Percentiles rank a stretch among this genome's conserved stretches.
Evolutionary conservation across 30 jellyfish, hydroid and myxozoan genomes (phyloP).

Genomic region (Kudoa iwatai): DNA sequence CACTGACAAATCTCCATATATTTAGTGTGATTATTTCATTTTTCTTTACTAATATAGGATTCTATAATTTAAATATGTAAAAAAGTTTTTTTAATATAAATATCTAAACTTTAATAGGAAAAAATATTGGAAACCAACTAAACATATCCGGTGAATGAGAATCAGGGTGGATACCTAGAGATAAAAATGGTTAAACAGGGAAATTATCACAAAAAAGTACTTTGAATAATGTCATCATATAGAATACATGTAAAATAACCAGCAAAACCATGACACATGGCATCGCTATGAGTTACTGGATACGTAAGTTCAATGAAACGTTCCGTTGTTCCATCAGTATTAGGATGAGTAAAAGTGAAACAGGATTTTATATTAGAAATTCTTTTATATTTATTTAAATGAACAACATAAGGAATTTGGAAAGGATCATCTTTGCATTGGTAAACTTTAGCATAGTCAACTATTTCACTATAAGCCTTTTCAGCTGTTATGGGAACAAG

Average conservation of each 20-base stretch:
- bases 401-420: constrained; percentile 84
- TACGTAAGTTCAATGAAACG: too few relatives aligned
- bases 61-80: too few relatives aligned
- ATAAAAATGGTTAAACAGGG: too few relatives aligned
- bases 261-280: constrained; percentile 65
- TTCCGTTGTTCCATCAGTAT: too few relatives aligned
- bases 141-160: constrained; percentile 79
- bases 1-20: constrained; percentile 46
- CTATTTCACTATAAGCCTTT: too few relatives aligned
- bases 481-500: constrained; percentile 40
- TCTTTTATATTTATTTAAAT: constrained; percentile 24
- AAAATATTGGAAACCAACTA: constrained; percentile 89
- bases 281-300: too few relatives aligned
- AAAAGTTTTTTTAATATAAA: constrained; percentile 1
- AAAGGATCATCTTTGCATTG: constrained; percentile 45
- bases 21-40: constrained; percentile 15
- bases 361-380: constrained; percentile 24
- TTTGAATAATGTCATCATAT: constrained; percentile 25
- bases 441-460: constrained; percentile 24
- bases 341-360: constrained; percentile 59
- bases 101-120: constrained; percentile 15
- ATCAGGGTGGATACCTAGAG: constrained; percentile 38
- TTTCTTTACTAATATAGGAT: constrained; percentile 26
- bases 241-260: constrained; percentile 51
- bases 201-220: constrained; percentile 15